A percentile compares a stretch with the other conserved stretches of the same genome.
phyloP scores from a whole-genome alignment of 2,888 invertebrate genomes.

The Mythimna impura region DNA sequence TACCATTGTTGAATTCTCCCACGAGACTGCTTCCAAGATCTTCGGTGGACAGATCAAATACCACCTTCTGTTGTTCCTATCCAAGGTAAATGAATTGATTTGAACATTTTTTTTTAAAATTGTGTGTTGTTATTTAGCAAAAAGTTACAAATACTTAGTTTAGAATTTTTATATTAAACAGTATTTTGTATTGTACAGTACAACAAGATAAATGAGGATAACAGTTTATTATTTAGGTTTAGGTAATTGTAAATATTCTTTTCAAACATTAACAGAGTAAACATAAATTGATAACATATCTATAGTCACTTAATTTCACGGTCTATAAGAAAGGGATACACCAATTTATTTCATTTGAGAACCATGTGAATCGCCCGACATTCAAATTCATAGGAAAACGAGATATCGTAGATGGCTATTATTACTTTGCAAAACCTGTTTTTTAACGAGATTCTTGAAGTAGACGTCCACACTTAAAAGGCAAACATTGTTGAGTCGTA shows the following conservation, averaged over 20 bases:
- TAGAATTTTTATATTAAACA: neutral
- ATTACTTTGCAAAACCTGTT: slow-evolving; percentile 56
- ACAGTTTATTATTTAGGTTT: neutral
- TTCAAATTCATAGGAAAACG: slow-evolving; percentile 35
- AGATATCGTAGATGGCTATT: slow-evolving; percentile 47
- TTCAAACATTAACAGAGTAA: neutral
- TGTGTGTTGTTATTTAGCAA: neutral
- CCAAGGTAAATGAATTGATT: slow-evolving; percentile 90
- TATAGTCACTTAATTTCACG: neutral
- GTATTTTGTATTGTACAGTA: too few species aligned
- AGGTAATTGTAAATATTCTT: neutral
- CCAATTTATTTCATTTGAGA: slow-evolving; percentile 3
- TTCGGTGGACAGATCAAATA: slow-evolving; percentile 99
- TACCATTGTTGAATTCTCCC: slow-evolving; percentile 98
- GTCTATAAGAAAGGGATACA: neutral
- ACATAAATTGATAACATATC: neutral
- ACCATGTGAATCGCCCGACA: slow-evolving; percentile 22
- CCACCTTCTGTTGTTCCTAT: slow-evolving; percentile 98
- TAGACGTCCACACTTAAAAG: slow-evolving; percentile 16
- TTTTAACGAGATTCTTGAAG: slow-evolving; percentile 38
- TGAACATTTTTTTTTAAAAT: neutral
- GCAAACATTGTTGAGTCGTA: slow-evolving; percentile 24
- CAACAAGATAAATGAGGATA: neutral
- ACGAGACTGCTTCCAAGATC: slow-evolving; percentile 99
- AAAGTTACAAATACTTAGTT: neutral